phyloP scores from a whole-genome alignment of 2,888 invertebrate species.

The Hemicrepidius hirtus region DNA sequence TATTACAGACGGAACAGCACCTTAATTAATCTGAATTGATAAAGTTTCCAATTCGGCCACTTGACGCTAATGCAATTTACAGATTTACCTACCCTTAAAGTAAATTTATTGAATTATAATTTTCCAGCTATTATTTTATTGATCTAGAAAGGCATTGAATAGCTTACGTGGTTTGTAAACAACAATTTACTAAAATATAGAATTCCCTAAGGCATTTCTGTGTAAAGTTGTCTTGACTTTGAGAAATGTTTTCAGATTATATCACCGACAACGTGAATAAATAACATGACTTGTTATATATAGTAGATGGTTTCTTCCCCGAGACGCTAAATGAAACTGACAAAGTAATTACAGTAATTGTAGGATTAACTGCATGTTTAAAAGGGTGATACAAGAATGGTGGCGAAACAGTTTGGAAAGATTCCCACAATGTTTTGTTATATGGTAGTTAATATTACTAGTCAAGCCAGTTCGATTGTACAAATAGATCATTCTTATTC shows the following conservation, averaged over 20 bases:
- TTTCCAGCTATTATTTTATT: no score
- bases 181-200: no score
- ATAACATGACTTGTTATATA: not conserved
- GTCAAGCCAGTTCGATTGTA: no score
- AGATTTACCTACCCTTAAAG: no score
- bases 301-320: not conserved
- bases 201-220: not conserved
- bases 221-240: not conserved
- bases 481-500: no score
- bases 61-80: not conserved
- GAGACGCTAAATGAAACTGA: not conserved
- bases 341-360: conserved; percentile 12
- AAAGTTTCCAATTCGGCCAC: not conserved
- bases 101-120: no score
- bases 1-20: not conserved
- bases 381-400: not conserved
- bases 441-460: no score
- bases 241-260: not conserved
- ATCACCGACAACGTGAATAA: not conserved
- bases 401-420: no score
- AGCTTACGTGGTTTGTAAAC: no score
- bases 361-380: conserved; percentile 1
- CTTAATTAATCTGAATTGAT: conserved; percentile 7
- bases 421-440: no score
- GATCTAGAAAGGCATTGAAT: no score